These are phyloP conservation scores for Patella pellucida DNA, from an alignment of 2,888 invertebrate species.

Conservation along the genomic window DNA sequence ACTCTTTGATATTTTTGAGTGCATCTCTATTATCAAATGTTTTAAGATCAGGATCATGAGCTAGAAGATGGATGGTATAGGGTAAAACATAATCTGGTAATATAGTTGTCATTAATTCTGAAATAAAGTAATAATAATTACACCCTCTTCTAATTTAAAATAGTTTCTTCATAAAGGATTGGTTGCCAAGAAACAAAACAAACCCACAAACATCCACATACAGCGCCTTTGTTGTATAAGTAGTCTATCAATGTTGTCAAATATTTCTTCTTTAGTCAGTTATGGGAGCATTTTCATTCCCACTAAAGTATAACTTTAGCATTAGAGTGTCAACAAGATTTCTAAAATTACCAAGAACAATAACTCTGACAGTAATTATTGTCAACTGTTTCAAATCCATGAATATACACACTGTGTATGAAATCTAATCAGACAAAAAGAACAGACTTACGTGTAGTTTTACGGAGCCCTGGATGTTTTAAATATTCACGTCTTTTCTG, in stretches of 20 bases:
- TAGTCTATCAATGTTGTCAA: too few species aligned
- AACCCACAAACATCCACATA: not conserved
- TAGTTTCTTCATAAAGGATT: not conserved
- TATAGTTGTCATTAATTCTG: constrained; percentile 66
- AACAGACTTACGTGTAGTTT: not conserved
- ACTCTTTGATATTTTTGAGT: constrained; percentile 79
- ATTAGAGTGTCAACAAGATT: too few species aligned
- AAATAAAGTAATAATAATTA: constrained; percentile 20
- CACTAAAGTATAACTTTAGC: too few species aligned
- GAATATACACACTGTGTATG: too few species aligned
- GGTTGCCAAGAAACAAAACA: not conserved
- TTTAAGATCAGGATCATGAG: constrained; percentile 90
- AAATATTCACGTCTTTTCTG: constrained; percentile 90
- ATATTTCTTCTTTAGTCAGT: too few species aligned
- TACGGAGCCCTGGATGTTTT: constrained; percentile 72
- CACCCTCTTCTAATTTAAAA: not conserved
- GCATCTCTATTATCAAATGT: constrained; percentile 83
- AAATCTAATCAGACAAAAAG: too few species aligned
- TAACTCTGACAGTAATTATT: too few species aligned
- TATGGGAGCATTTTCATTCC: too few species aligned
- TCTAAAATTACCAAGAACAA: too few species aligned
- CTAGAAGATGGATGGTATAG: constrained; percentile 94
- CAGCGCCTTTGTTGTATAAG: not conserved
- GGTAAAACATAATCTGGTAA: constrained; percentile 97
- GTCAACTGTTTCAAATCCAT: too few species aligned